phyloP scores from a whole-genome alignment of 2,888 invertebrate species.

The Cerceris rybyensis region DNA sequence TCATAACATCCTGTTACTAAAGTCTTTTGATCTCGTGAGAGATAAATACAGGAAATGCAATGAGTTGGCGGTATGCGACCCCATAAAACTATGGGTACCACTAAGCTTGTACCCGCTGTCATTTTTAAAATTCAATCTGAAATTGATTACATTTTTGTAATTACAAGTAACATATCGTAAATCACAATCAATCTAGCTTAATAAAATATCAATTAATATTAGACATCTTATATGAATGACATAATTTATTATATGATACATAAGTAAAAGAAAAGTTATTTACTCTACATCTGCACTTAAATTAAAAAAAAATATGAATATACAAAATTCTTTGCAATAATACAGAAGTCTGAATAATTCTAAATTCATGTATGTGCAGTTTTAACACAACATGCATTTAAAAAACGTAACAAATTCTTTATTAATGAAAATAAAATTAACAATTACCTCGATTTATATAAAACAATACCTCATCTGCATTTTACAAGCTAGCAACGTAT shows the following conservation, averaged over 20 bases:
- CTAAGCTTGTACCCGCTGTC: slow-evolving; percentile 94
- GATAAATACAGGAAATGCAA: slow-evolving; percentile 95
- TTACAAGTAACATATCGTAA: not conserved
- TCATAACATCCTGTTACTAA: slow-evolving; percentile 98
- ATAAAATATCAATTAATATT: too few relatives aligned
- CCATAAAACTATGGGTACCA: slow-evolving; percentile 99
- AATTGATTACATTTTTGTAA: slow-evolving; percentile 33
- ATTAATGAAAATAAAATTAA: too few relatives aligned
- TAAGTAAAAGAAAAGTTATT: too few relatives aligned
- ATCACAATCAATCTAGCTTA: not conserved
- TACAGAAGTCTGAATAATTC: not conserved
- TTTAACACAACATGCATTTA: too few relatives aligned
- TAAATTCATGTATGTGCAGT: too few relatives aligned
- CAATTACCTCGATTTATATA: not conserved
- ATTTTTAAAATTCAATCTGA: slow-evolving; percentile 71
- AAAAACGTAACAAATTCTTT: too few relatives aligned
- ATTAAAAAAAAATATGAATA: not conserved
- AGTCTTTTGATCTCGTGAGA: slow-evolving; percentile 95
- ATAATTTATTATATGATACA: too few relatives aligned
- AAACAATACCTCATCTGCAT: not conserved
- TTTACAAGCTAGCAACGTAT: not conserved
- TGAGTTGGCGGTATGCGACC: slow-evolving; percentile 98
- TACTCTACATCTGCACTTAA: too few relatives aligned
- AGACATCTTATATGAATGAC: too few relatives aligned
- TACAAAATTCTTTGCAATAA: not conserved